Percentiles rank a stretch among this genome's conserved stretches.
Conservation (phyloP, 1,140 invertebrate species). For the Pseudobourletiella spinata region DNA sequence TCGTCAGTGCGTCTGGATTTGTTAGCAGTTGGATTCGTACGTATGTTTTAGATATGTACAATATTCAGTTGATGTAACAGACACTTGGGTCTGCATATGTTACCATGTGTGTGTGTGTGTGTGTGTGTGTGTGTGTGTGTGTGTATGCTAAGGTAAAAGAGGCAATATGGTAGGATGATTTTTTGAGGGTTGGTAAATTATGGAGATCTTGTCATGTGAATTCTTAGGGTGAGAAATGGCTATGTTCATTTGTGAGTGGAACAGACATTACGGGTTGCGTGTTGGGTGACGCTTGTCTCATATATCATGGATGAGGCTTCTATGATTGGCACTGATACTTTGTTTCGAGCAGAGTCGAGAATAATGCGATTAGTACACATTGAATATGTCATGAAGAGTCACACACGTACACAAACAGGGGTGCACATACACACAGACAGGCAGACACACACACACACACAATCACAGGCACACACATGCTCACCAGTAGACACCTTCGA, state of each 20-base stretch:
- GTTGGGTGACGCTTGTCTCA: constrained; percentile 27
- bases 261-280: constrained; percentile 12
- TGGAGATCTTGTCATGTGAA: constrained; percentile 21
- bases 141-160: not conserved
- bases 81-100: too few relatives aligned
- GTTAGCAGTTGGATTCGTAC: too few relatives aligned
- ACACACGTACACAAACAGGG: not conserved
- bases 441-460: not conserved
- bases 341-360: constrained; percentile 24
- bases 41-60: too few relatives aligned
- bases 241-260: constrained; percentile 13
- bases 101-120: too few relatives aligned
- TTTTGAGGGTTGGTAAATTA: constrained; percentile 13
- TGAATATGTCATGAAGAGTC: constrained; percentile 1
- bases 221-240: constrained; percentile 18
- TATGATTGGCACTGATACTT: constrained; percentile 29
- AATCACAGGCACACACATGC: too few relatives aligned
- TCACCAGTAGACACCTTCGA: too few relatives aligned
- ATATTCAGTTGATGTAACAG: not conserved
- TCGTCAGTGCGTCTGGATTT: too few relatives aligned
- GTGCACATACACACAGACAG: not conserved
- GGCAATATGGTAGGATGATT: constrained; percentile 8
- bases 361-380: constrained; percentile 27
- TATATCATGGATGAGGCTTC: constrained; percentile 26
- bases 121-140: not conserved